phyloP scores from a whole-genome alignment of 30 jellyfish, hydroid and myxozoan species.

The Hydractinia symbiolongicarpus region DNA sequence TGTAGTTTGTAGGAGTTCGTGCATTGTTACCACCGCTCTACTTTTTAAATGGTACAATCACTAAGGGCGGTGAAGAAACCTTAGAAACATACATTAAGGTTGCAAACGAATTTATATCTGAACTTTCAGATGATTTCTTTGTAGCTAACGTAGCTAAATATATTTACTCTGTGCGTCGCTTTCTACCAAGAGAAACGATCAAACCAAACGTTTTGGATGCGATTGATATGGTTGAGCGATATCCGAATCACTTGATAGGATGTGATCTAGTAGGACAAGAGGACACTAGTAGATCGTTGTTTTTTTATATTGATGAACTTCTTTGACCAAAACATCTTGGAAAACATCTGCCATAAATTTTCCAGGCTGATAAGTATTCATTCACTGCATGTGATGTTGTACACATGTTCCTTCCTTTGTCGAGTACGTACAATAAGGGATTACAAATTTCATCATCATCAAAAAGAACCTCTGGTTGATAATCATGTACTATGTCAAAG shows the following conservation, averaged over 20 bases:
- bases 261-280: conserved; percentile 88
- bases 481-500: not conserved
- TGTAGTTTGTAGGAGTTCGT: conserved; percentile 68
- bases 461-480: conserved; percentile 11
- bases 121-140: conserved; percentile 29
- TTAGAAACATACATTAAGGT: conserved; percentile 29
- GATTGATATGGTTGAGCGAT: conserved; percentile 27
- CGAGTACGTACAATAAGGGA: too few relatives aligned
- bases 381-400: too few relatives aligned
- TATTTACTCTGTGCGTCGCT: conserved; percentile 32
- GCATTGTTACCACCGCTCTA: conserved; percentile 50
- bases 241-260: conserved; percentile 52
- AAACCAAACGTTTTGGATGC: conserved; percentile 32
- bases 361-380: conserved; percentile 55
- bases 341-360: conserved; percentile 49
- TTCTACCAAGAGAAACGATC: not conserved
- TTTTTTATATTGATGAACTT: conserved; percentile 49
- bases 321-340: conserved; percentile 47
- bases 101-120: conserved; percentile 39
- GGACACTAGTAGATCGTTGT: conserved; percentile 59
- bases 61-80: conserved; percentile 37
- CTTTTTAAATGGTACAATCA: conserved; percentile 31
- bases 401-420: too few relatives aligned
- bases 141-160: conserved; percentile 50
- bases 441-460: conserved; percentile 7